These are phyloP conservation scores for Blastomussa wellsi DNA, from an alignment of 92 coral and sea anemone species.

Conservation along the genomic window DNA sequence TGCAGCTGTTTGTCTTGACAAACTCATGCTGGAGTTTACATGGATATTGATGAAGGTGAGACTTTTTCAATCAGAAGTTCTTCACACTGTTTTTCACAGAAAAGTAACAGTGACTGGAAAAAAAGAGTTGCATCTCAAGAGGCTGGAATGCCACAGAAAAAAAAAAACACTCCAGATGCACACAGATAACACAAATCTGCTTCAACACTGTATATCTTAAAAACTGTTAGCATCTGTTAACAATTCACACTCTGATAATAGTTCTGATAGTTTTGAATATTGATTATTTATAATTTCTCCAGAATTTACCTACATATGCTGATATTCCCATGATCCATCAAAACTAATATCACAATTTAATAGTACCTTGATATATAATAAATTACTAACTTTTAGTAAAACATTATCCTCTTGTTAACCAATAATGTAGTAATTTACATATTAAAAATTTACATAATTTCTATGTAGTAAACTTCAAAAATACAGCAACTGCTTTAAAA, in stretches of 20 bases:
- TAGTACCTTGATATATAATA: background rate
- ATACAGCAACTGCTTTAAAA: constrained; percentile 15
- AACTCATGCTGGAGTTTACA: background rate
- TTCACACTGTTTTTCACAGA: too few species aligned
- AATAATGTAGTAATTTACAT: too few species aligned
- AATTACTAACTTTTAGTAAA: background rate
- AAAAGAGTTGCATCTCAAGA: too few species aligned
- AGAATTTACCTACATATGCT: background rate
- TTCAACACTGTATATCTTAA: background rate
- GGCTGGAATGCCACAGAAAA: too few species aligned
- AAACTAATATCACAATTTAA: background rate
- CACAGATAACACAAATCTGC: background rate
- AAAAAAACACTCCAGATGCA: too few species aligned
- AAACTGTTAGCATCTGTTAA: background rate
- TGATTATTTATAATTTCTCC: background rate
- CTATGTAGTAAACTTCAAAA: background rate
- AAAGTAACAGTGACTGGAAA: too few species aligned
- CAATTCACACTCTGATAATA: background rate
- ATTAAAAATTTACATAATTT: background rate
- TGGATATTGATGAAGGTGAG: too few species aligned
- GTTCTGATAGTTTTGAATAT: background rate
- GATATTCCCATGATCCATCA: background rate
- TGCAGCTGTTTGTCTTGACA: background rate
- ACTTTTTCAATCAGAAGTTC: too few species aligned
- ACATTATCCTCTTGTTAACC: background rate